Base-by-base conservation (phyloP, 2,797 vertebrate genomes). In the Hyperoplus immaculatus region DNA sequence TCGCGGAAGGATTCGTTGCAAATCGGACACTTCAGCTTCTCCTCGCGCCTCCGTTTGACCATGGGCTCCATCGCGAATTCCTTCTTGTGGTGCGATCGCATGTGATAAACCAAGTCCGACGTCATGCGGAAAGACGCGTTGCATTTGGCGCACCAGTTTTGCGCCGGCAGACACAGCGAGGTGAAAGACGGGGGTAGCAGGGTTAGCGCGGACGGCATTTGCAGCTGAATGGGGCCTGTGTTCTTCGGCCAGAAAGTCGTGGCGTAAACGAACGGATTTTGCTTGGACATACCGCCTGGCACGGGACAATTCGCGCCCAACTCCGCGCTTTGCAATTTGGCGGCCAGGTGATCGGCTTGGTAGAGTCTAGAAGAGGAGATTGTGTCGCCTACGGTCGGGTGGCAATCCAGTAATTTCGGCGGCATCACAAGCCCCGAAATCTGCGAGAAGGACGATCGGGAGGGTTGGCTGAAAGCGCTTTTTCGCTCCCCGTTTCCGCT, bases 101-200 rank as follows among this genome's bases (percentile, higher is more conserved):
- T 99, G 95, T 99, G 98, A 95, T 99, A 99, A 16, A 99, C 98
- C 87, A 99, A 94, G 95, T 99, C 98, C 54, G 98, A 99, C 78
- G 98, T 99, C 98, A 99, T 99, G 90, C 98, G 97, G 92, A 99
- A 99, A 46, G 98, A 99, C 72, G 97, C 97, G 78, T 99, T 99
- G 94, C 98, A 99, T 91, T 99, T 99, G 91, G 98, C 98, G 75
- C 98, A 99, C 98, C 98, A 99, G 95, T 99, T 99, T 93, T 99
- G 98, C 16, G 98, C 98, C 1, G 98, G 97, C 88, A 99, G 95
- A 83, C 98, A 99, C 68, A 99, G 96, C 21, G 97, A 98, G 42
- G 97, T 97, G 96, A 99, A 99, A 54, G 97, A 98, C 7, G 98
- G 98, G 1, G 97, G 98, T 81, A 98, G 94, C 61, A 99, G 95